A percentile compares a stretch with the other conserved stretches of the same genome.
Conservation (phyloP, 92 coral and sea anemone genomes). For the Zoanthus sansibaricus region DNA sequence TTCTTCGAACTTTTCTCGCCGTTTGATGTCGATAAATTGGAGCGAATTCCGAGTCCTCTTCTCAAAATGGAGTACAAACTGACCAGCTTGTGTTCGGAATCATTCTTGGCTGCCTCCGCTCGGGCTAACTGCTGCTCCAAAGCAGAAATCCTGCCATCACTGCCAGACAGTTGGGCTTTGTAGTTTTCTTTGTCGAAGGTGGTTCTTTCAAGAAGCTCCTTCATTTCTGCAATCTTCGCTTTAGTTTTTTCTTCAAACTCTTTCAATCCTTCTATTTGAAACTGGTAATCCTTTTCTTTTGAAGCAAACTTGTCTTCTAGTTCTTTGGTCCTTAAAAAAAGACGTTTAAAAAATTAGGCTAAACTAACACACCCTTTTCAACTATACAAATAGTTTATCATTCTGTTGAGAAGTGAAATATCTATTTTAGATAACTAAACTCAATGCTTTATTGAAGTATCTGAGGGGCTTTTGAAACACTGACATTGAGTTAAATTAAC, state of each 20-base stretch:
- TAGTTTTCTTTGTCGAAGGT: slow-evolving; percentile 89
- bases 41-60: slow-evolving; percentile 74
- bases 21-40: slow-evolving; percentile 56
- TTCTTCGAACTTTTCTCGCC: slow-evolving; percentile 80
- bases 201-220: slow-evolving; percentile 76
- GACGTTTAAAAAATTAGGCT: not conserved
- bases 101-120: slow-evolving; percentile 75
- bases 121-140: slow-evolving; percentile 80
- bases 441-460: too few relatives aligned
- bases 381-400: too few relatives aligned
- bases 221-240: slow-evolving; percentile 72
- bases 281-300: slow-evolving; percentile 78
- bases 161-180: slow-evolving; percentile 90
- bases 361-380: not conserved
- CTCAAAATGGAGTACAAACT: slow-evolving; percentile 80
- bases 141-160: slow-evolving; percentile 82
- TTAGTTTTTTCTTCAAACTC: slow-evolving; percentile 80
- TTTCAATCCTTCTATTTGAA: slow-evolving; percentile 69
- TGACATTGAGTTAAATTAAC: too few relatives aligned
- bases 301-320: slow-evolving; percentile 77
- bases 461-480: too few relatives aligned
- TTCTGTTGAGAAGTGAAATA: too few relatives aligned
- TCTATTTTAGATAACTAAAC: too few relatives aligned
- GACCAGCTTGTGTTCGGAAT: slow-evolving; percentile 75
- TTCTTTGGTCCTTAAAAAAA: slow-evolving; percentile 69